Percentiles rank a stretch among this genome's conserved stretches.
Evolutionary conservation across 92 coral and sea anemone species (phyloP).

Genomic region (Paramuricea clavata): DNA sequence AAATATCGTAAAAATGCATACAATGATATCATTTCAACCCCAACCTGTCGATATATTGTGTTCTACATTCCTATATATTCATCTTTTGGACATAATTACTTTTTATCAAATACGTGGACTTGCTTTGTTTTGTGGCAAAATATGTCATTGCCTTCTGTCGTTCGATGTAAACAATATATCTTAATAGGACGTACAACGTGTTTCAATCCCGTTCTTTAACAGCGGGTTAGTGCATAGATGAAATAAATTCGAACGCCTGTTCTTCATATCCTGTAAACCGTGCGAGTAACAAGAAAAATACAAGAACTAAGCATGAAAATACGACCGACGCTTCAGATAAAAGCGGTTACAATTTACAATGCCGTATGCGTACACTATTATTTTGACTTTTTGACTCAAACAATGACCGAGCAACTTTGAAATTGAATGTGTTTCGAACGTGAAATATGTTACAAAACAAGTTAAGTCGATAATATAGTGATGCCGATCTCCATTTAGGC

Average conservation of each 20-base stretch:
- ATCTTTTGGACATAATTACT: background rate
- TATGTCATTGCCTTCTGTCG: background rate
- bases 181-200: background rate
- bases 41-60: background rate
- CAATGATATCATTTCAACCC: constrained; percentile 9
- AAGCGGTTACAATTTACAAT: constrained; percentile 2
- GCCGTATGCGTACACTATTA: constrained; percentile 2
- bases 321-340: background rate
- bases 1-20: constrained; percentile 26
- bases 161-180: constrained; percentile 37
- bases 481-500: background rate
- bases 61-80: background rate
- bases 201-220: background rate
- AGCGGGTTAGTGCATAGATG: constrained; percentile 11
- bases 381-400: constrained; percentile 41
- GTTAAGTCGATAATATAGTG: background rate
- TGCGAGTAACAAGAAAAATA: background rate
- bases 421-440: background rate
- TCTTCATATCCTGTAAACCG: background rate
- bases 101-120: constrained; percentile 19
- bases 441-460: constrained; percentile 12
- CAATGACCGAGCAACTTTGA: background rate
- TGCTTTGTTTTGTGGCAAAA: background rate
- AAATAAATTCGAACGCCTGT: constrained; percentile 6
- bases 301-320: background rate